Evolutionary conservation across 2,888 invertebrate species (phyloP).

Genomic region (Meta bourneti): DNA sequence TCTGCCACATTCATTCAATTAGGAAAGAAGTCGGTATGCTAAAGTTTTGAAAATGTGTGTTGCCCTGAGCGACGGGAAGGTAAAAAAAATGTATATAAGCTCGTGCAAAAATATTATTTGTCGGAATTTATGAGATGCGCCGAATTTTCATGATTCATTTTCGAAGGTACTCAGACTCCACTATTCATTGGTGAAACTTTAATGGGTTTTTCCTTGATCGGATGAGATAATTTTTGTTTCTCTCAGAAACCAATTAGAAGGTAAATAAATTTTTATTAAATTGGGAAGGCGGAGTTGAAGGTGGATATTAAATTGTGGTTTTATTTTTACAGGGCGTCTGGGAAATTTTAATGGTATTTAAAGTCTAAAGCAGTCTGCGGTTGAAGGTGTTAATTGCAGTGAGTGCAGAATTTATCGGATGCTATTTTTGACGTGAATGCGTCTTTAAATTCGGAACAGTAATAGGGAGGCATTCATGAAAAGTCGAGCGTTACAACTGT

Average conservation of each 20-base stretch:
- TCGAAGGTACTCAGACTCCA: too few species aligned
- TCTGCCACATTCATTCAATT: conserved; percentile 37
- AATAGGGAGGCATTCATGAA: too few species aligned
- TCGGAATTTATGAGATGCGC: not conserved
- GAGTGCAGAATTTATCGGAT: too few species aligned
- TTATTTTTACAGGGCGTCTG: too few species aligned
- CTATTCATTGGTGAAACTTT: too few species aligned
- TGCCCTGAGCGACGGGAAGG: not conserved
- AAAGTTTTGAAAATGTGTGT: not conserved
- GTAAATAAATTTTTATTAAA: not conserved
- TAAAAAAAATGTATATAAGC: not conserved
- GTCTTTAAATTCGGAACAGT: too few species aligned
- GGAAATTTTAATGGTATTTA: too few species aligned
- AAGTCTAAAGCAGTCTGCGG: too few species aligned
- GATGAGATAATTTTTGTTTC: not conserved
- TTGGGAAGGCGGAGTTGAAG: not conserved
- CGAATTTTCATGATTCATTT: too few species aligned
- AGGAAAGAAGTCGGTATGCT: not conserved
- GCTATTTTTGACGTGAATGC: too few species aligned
- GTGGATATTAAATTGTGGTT: not conserved
- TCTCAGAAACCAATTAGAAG: not conserved
- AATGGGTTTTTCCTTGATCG: not conserved
- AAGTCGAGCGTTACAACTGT: too few species aligned
- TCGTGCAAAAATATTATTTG: not conserved
- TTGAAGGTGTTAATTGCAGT: too few species aligned